Evolutionary conservation across 1,140 invertebrate species (phyloP), one percentile per base, ranked within the genome.

Genomic region (Harpegnathos saltator): DNA sequence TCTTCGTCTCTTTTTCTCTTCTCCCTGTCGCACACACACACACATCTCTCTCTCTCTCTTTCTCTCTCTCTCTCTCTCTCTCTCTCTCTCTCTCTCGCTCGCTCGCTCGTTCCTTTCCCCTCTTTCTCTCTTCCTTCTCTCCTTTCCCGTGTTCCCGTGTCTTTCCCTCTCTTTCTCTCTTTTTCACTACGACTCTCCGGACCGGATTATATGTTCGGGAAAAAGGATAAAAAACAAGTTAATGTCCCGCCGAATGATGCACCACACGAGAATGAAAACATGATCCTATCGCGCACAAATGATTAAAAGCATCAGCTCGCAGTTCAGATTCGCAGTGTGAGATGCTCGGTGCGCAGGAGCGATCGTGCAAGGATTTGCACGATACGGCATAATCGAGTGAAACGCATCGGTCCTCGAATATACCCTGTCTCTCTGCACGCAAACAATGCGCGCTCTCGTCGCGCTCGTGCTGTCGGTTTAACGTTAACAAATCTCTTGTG

Each of bases 201-300:
- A 80, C 73, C 68, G 56, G 84, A 87, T 33, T 33, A 86, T 29
- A 24, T 54, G 26, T 59, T 83, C 17, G 29, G 24, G 26, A 66
- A 74, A 84, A 74, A 74, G n/a, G 29, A 29, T 66, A 17, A 84
- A 84, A 85, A 84, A 86, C 69, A 48, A 84, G 63, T 80, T 87
- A 87, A 87, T 62, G 68, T 80, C 73, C 68, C 63, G 66, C 38
- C n/a, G 24, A 29, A 19, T 52, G 65, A 15, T 50, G 15, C 9
- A 33, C 22, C 44, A 50, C 22, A 44, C 44, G 9, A 7, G n/a
- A 59, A 58, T 44, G 52, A 22, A 65, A 56, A 56, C 26, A 24
- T 38, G 44, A 68, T 17, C 56, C 12, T 19, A 58, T 58, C 52
- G 22, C 5, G 19, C 1, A 15, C 22, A 3, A 29, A 71, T 80